Base-by-base conservation (phyloP, 2,888 invertebrate genomes). In the Drosophila atroscutellata region DNA sequence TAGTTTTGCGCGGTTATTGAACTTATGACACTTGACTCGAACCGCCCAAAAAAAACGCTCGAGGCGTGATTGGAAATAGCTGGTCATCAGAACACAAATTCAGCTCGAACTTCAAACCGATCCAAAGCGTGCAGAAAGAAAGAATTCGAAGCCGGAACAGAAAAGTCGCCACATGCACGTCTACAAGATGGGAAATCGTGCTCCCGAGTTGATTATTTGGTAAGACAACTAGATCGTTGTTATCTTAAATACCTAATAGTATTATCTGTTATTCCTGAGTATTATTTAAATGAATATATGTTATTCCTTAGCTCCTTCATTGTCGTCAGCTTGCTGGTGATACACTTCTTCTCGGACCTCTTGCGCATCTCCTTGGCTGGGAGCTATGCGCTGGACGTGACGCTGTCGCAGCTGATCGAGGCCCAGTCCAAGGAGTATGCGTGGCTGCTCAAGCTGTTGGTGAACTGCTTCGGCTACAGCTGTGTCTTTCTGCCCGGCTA, bases 401-500 rank as follows among this genome's bases (percentile, higher is more conserved):
- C 92, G 5, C 77, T 93, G 13, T 92, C 92, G 1, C 92, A 93
- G 75, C 77, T 94, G 55, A 92, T 94, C 55, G 93, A 93, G 77
- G 91, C 93, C 50, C 93, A 94, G 45, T 93, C 94, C 8, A 92
- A 93, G 56, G 94, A 95, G 66, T 95, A 95, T 81, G 94, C 94
- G 67, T 97, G 98, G 98, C 90, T 97, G 24, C 94, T 97, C 80
- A 95, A 96, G 76, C 94, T 98, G 47, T 89, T 95, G 47, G 94
- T 97, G 30, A 99, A 99, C 93, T 94, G 98, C 63, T 94, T 97
- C 24, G 98, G 98, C 18, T 99, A 99, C 92, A 95, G 96, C 4
- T 97, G 97, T n/a, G 94, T 99, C 64, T 94, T 98, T 91, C 93
- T 98, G 68, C 98, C 99, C 2, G 97, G 97, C 55, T 96, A 95